Evolutionary conservation across 92 coral and sea anemone species (phyloP), one percentile per base, ranked within the genome.

Genomic region (Zoanthus solanderi): DNA sequence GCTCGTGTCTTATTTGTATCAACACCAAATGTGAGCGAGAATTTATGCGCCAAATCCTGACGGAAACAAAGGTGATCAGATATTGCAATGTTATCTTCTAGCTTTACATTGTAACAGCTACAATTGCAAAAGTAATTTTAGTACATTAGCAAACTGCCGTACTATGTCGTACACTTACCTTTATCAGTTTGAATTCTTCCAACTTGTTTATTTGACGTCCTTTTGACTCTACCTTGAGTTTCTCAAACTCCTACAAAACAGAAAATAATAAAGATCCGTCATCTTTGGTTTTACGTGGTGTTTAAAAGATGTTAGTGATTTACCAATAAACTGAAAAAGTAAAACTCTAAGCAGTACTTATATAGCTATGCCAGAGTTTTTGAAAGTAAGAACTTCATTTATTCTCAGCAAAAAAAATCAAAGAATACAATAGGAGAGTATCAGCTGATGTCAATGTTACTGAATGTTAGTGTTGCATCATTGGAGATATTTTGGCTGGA

Each of bases 1-100:
- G 95, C 94, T 14, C 89, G 92, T 65, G 96, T 47, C 84, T 95
- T 93, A 50, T 87, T 92, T 2, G 87, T 90, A 83, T 97, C 99
- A 37, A 95, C 96, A 29, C 99, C 99, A 76, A 93, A 87, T 17
- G 98, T 91, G 63, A 93, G 93, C 2, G 98, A 95, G 87, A 97
- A 92, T 52, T 93, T 88, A 84, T 83, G 98, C 14, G 98, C 99
- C 47, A 97, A 92, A 18, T 95, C 99, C 99, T 97, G 52, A 7
- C 34, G 79, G 60, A 56, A 31, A 28, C 54, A 54, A 18, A 32
- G 29, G 10, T 16, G 50, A 44, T 42, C 13, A 75, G 42, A 37
- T 37, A 37, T 37, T 37, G 42, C 42, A 2, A 37, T 37, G 4
- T 37, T 37, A 37, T 2, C 42, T 37, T 37, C 42, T 37, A 37